Base-by-base conservation (phyloP, 2,797 vertebrate species). In the Epinephelus malabaricus region DNA sequence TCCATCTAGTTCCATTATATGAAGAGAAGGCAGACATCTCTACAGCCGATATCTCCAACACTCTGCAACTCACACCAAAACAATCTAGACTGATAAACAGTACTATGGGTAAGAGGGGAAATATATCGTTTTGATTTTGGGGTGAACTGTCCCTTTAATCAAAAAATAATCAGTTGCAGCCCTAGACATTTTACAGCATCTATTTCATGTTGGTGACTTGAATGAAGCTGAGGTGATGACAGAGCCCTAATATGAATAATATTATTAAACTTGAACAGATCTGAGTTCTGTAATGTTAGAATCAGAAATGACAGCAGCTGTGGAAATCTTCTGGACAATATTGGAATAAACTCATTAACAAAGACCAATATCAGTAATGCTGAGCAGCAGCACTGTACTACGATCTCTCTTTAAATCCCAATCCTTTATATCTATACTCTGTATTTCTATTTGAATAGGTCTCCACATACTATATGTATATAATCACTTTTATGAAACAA, bases 401-500 rank as follows among this genome's bases (percentile, higher is more conserved):
- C 81, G 68, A 70, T 76, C 81, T 82, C 77, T 74, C 66, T 65
- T 86, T 59, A 76, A 83, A 88, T 88, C 83, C 86, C 86, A 91
- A 84, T 86, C 81, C 83, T 86, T 89, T 83, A 90, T 89, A 87
- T 85, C 84, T 91, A 87, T 87, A 91, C 79, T 91, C 90, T 85
- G 78, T 80, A 84, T 45, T 70, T 91, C 85, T 83, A 79, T 82
- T 54, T 80, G 63, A 80, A 84, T 69, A 89, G 58, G 65, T 82
- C 72, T 88, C 72, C 86, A 86, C 75, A 74, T 86, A 87, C 75
- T 79, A 85, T 88, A 73, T 85, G 82, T 92, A 93, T 92, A 94
- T 83, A 92, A 88, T 92, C 88, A 93, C 90, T 72, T 90, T 85
- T 88, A 87, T 83, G 67, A 82, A 91, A 92, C 82, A 72, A 90